phyloP scores from a whole-genome alignment of 2,888 invertebrate species.

The Chrysina gloriosa region DNA sequence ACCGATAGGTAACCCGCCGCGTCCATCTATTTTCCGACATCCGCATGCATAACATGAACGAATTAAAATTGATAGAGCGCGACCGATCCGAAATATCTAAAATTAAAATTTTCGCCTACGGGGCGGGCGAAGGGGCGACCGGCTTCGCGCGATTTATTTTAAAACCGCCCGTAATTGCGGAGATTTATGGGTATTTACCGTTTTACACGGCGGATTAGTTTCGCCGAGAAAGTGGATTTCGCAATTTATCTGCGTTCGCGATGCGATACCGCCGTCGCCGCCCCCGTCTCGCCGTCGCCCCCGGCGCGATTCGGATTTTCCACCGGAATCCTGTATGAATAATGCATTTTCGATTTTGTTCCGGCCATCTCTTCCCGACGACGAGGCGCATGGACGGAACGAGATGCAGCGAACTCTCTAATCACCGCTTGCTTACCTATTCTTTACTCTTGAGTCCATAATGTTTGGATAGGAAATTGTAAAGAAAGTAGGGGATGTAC shows the following conservation, averaged over 20 bases:
- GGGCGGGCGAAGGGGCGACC: neutral
- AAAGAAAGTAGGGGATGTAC: neutral
- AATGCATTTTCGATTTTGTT: slow-evolving; percentile 18
- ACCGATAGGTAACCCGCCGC: neutral
- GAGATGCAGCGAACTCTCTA: slow-evolving; percentile 11
- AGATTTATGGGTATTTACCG: slow-evolving; percentile 29
- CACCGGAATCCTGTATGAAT: slow-evolving; percentile 1
- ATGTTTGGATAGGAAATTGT: neutral
- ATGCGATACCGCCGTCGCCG: neutral
- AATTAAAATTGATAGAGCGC: slow-evolving; percentile 10
- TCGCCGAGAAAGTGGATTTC: slow-evolving; percentile 26
- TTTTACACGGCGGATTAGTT: slow-evolving; percentile 24
- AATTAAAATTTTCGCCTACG: slow-evolving; percentile 1
- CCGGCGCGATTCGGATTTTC: slow-evolving; percentile 16
- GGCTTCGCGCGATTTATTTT: slow-evolving; percentile 9
- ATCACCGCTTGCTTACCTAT: slow-evolving; percentile 5
- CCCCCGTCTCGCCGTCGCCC: too few relatives aligned
- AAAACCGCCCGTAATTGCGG: slow-evolving; percentile 20
- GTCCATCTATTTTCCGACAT: too few relatives aligned
- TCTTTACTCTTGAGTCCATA: neutral
- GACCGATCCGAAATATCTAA: slow-evolving; percentile 12
- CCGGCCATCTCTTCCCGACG: neutral
- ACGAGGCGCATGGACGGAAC: neutral
- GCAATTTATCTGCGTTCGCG: slow-evolving; percentile 15
- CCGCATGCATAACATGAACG: too few relatives aligned